phyloP scores from a whole-genome alignment of 2,113 vertebrate genomes.

The Grallaria varia region DNA sequence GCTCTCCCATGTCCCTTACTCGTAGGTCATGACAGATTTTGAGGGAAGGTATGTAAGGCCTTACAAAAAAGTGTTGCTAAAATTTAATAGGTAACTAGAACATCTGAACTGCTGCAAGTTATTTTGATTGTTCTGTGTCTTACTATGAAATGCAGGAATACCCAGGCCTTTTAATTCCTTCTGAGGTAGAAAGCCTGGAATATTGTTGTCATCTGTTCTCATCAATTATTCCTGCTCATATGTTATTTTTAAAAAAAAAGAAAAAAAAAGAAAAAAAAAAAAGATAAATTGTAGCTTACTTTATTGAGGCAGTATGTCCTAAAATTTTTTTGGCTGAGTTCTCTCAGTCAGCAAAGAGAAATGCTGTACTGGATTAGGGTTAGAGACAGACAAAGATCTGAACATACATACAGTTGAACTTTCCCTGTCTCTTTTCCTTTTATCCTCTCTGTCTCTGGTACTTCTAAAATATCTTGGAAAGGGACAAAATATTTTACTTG shows the following conservation, averaged over 20 bases:
- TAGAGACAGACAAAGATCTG: neutral
- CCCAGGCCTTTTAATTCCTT: neutral
- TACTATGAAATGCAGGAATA: neutral
- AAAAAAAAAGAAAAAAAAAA: neutral
- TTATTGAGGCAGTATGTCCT: neutral
- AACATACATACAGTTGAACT: neutral
- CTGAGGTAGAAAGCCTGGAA: neutral
- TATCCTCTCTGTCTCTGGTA: neutral
- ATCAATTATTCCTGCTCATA: neutral
- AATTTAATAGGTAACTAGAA: neutral
- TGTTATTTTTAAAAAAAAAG: neutral
- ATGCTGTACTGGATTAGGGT: neutral
- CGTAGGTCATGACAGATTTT: neutral
- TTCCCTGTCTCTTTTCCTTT: neutral
- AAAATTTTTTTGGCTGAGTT: neutral
- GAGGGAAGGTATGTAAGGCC: neutral
- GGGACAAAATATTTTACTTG: neutral
- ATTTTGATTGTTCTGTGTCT: neutral
- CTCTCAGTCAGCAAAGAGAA: neutral
- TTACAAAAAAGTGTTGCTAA: neutral
- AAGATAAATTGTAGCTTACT: neutral
- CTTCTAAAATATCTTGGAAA: conserved; percentile 1
- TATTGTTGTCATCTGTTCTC: neutral
- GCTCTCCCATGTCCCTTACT: neutral
- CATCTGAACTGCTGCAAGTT: neutral